Evolutionary conservation across 1,140 invertebrate species (phyloP), one percentile per base, ranked within the genome.

Genomic region (Diplogasteroides magnus): DNA sequence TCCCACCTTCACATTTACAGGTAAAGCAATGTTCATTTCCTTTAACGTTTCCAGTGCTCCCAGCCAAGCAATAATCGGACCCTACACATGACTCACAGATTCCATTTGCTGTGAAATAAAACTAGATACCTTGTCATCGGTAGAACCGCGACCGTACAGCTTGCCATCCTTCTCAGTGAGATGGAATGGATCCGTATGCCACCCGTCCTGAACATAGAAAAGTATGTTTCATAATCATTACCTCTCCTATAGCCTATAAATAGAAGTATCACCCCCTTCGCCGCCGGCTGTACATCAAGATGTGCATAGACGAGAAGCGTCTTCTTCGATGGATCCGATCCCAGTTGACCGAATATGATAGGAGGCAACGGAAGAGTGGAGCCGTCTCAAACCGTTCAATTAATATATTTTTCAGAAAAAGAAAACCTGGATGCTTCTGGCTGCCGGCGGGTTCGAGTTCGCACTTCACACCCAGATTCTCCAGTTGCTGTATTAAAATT

Each of bases 271-370:
- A 65, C 64, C 66, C 62, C 89, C 82, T 87, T 70, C 2, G 61
- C 78, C 11, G 95, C 95, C 58, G 95, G 94, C 83, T 97, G 95
- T 1, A 98, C 95, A 87, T 98, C 96, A 77, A 98, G 88, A 86
- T 98, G 96, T 0, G 95, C 96, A 86, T 98, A 98, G 61, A 98
- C 87, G 64, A 92, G 88, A 58, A 98, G 87, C 23, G 94, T 98
- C 78, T 93, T 88, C 78, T 86, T 86, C 3, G 88, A 88, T 0
- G 89, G 85, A 83, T 97, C 91, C 74, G 87, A 89, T 69, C 93
- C 94, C 3, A 72, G 65, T n/a, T 37, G 85, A 26, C 90, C 94
- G n/a, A 96, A 85, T 26, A 98, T 78, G 13, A 94, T 90, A 31
- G 94, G 93, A 0, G 96, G 96, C 32, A 97, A 84, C 32, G 88